These are phyloP conservation scores for Catalaphyllia jardinei DNA, from an alignment of 64 coral and sea anemone species.

Conservation along the genomic window DNA sequence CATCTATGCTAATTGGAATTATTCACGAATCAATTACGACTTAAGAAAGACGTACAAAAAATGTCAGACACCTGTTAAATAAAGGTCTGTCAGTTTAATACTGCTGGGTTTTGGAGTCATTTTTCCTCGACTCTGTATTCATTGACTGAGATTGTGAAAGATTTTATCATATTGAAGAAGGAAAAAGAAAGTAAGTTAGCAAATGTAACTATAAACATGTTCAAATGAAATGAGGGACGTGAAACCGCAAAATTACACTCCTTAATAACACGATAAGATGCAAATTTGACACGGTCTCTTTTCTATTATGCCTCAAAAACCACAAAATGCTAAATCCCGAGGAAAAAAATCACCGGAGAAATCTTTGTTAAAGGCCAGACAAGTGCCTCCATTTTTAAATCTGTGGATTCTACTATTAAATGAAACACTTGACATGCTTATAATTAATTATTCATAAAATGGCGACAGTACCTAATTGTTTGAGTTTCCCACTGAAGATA, in stretches of 20 bases:
- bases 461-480: not conserved
- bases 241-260: too few species aligned
- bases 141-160: too few species aligned
- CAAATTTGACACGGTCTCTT: not conserved
- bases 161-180: too few species aligned
- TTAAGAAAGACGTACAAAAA: not conserved
- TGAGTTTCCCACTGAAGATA: not conserved
- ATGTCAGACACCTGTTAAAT: not conserved
- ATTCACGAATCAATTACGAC: not conserved
- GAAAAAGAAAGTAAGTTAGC: too few species aligned
- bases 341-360: not conserved
- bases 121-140: too few species aligned
- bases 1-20: not conserved
- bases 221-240: too few species aligned
- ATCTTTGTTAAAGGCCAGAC: not conserved
- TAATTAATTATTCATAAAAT: slow-evolving; percentile 2
- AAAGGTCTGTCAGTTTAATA: not conserved
- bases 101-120: too few species aligned
- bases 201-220: too few species aligned
- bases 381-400: not conserved
- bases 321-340: not conserved
- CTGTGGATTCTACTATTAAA: not conserved
- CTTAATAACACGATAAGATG: too few species aligned
- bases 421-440: not conserved
- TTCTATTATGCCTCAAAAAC: not conserved